Base-by-base conservation (phyloP, 2,113 vertebrate genomes). In the Amblyornis subalaris region DNA sequence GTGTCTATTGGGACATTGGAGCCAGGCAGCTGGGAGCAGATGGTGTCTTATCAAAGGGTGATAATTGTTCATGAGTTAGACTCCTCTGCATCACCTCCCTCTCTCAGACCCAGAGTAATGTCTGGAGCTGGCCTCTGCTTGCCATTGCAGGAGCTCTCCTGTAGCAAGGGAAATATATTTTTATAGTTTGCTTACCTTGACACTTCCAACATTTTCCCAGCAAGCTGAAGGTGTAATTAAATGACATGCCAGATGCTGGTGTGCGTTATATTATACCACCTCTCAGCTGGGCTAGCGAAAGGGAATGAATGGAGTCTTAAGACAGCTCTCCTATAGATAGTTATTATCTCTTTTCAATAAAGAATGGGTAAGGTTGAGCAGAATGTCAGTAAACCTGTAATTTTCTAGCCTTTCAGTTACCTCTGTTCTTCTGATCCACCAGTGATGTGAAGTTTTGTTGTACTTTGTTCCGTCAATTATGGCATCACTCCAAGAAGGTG, bases 281-380 rank as follows among this genome's bases (percentile, higher is more conserved):
- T 36, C 83, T 93, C 77, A 89, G 94, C 88, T 91, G 87, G 94
- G 76, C 92, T 73, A 85, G 92, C 42, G 0, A 64, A 69, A 91
- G 77, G 85, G 58, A 96, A 93, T 89, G 89, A 97, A 95, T 57
- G 94, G 88, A 90, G 89, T 64, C 83, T 82, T 81, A 76, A 96
- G 96, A 96, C 81, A 94, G 93, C 93, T 96, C 78, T 91, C 89
- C 89, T 62, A 73, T 92, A 94, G 90, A 82, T 94, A 83, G 86
- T 94, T 95, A 90, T 97, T 94, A 96, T 94, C 94, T 95, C 94
- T 90, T 96, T 96, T 91, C 91, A 82, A 24, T 92, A 96, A 97
- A 97, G 95, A 93, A 93, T 65, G 83, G 67, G 82, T 97, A 89
- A 84, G 92, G 92, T 92, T 93, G 92, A 97, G 84, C 78, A 94